Evolutionary conservation across 2,797 vertebrate genomes (phyloP).

Genomic region (Coccyzus lansbergi): DNA sequence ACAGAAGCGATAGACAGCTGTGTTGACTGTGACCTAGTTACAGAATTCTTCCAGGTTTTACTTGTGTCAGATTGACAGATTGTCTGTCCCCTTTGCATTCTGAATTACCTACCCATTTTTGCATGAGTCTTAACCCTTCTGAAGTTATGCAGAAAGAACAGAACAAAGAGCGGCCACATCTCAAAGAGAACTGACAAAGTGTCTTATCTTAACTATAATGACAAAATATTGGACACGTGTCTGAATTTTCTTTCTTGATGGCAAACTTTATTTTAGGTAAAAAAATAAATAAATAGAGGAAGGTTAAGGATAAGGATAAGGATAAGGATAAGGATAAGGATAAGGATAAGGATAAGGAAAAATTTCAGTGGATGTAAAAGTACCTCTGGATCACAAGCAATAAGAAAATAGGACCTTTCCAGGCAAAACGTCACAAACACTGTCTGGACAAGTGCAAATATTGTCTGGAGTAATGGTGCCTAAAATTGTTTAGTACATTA

Average conservation of each 20-base stretch:
- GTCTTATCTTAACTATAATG: not conserved
- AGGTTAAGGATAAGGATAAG: not conserved
- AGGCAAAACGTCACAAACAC: conserved; percentile 40
- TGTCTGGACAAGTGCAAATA: conserved; percentile 38
- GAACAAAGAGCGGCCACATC: not conserved
- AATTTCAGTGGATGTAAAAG: not conserved
- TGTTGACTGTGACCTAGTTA: not conserved
- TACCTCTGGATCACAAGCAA: conserved; percentile 19
- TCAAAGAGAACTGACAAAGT: not conserved
- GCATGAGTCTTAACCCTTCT: not conserved
- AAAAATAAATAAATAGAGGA: not conserved
- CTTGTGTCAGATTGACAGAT: not conserved
- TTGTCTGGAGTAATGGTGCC: conserved; percentile 29
- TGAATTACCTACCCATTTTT: not conserved
- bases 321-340: not conserved
- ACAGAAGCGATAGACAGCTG: not conserved
- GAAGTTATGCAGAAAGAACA: not conserved
- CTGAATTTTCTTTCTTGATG: not conserved
- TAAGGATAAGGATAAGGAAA: not conserved
- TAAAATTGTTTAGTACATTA: conserved; percentile 38
- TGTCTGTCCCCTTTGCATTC: not conserved
- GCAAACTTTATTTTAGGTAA: not conserved
- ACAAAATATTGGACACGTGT: not conserved
- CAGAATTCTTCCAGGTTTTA: not conserved
- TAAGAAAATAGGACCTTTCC: conserved; percentile 27